A percentile compares a stretch with the other conserved stretches of the same genome.
phyloP scores from a whole-genome alignment of 2,797 vertebrate species.

The Tokudaia muenninki region DNA sequence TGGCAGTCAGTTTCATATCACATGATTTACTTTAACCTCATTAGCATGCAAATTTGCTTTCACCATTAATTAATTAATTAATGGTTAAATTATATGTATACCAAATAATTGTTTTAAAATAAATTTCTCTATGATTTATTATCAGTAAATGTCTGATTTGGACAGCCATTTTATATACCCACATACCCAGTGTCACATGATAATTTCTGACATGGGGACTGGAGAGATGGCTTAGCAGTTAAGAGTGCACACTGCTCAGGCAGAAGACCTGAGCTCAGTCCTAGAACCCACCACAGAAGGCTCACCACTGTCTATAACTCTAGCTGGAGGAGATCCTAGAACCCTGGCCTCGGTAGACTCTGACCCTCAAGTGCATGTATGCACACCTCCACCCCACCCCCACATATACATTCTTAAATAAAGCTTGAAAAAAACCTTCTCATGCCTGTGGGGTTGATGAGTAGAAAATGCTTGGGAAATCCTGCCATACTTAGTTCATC shows the following conservation, averaged over 20 bases:
- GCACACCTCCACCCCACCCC: neutral
- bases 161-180: neutral
- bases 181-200: neutral
- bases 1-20: neutral
- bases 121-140: neutral
- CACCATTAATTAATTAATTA: neutral
- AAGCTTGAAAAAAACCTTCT: neutral
- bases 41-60: neutral
- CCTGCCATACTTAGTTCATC: neutral
- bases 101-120: neutral
- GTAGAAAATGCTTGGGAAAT: neutral
- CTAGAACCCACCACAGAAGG: neutral
- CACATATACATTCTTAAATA: neutral
- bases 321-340: neutral
- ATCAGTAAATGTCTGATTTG: neutral
- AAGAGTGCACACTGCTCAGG: neutral
- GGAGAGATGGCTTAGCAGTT: neutral
- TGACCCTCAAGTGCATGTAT: neutral
- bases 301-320: neutral
- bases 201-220: neutral
- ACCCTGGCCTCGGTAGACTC: neutral
- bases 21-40: neutral
- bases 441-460: neutral
- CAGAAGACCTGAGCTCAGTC: neutral
- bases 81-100: neutral